Base-by-base conservation (phyloP, 2,113 vertebrate species). In the Atherinomorus stipes region DNA sequence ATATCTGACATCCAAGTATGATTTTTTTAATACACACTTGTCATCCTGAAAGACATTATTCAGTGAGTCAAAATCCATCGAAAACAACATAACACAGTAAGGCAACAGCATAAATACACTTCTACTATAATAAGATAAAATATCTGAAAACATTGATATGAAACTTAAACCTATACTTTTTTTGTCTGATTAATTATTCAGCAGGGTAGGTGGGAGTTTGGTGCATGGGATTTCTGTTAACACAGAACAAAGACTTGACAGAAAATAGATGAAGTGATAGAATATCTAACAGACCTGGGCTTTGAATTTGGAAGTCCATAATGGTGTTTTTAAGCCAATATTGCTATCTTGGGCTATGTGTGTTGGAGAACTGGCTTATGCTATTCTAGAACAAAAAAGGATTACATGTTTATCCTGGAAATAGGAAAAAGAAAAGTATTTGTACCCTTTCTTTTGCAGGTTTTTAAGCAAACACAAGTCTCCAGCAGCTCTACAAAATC, bases 381-480 rank as follows among this genome's bases (percentile, higher is more conserved):
- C 28, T 25, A 16, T 62, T 57, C 50, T 26, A 37, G 0, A 1
- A n/a, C 51, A 71, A 18, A 64, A n/a, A 72, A 58, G 49, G 63
- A 63, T 81, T 64, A 23, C 2, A 49, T 64, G 34, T 70, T 21
- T 18, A 28, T 21, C 10, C 45, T 50, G 23, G 11, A 26, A 47
- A 15, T 45, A 62, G 44, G 23, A 19, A 40, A 37, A 42, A 57
- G 64, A 2, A 16, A 70, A 58, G 38, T 28, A 19, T 40, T 16
- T 56, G 19, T 56, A 4, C 7, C 25, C 52, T 49, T 8, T 11
- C 60, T 74, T 16, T 62, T 18, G 25, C 51, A 26, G 0, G 13
- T 51, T 68, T 65, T 63, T 19, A 74, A 44, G 45, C 42, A 37
- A 78, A 84, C 38, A 2, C 4, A 11, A 57, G 57, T 82, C 79